Evolutionary conservation across 2,797 vertebrate genomes (phyloP).

Genomic region (Podarcis siculus): DNA sequence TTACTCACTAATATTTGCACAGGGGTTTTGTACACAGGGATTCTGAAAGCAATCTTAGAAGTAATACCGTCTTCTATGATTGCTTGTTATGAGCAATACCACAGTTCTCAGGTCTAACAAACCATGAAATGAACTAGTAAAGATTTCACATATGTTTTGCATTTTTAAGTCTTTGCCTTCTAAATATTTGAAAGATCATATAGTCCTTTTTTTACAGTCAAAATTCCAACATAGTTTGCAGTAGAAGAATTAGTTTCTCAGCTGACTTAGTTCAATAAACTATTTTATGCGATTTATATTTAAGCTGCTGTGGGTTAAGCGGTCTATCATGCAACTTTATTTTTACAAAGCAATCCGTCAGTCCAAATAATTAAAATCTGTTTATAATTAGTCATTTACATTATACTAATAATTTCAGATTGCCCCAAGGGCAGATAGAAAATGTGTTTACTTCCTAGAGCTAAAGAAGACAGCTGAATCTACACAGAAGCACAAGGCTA

Average conservation of each 20-base stretch:
- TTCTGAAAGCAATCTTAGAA: background rate
- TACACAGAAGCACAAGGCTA: background rate
- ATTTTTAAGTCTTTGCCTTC: background rate
- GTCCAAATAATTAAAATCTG: background rate
- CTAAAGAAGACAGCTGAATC: background rate
- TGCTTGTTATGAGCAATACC: background rate
- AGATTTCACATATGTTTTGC: background rate
- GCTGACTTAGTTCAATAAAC: background rate
- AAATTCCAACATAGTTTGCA: background rate
- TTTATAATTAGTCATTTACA: background rate
- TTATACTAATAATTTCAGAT: background rate
- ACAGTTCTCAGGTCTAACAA: background rate
- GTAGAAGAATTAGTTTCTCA: background rate
- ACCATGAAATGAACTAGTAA: background rate
- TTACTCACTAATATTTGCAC: background rate
- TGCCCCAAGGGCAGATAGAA: background rate
- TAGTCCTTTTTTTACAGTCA: background rate
- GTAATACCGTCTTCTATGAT: background rate
- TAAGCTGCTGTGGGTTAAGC: background rate
- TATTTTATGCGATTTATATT: background rate
- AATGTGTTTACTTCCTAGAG: background rate
- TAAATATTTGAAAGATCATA: background rate
- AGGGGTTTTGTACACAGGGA: background rate
- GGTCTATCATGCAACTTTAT: background rate
- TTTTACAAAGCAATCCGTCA: background rate